Conservation (phyloP, 2,797 vertebrate genomes). For the Leptatherina wallacei region DNA sequence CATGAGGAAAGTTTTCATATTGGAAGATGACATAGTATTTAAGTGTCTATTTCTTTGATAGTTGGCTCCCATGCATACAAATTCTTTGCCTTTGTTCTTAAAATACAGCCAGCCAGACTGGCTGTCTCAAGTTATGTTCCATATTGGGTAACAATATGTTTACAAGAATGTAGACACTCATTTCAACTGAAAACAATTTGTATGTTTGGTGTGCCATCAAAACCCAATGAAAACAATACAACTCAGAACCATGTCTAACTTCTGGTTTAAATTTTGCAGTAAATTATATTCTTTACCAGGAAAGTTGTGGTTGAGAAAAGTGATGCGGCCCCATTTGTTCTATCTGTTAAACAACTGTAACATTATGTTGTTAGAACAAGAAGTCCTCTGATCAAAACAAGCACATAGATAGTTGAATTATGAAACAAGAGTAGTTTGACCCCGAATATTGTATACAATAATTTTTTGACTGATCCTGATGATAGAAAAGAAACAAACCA, state of each 20-base stretch:
- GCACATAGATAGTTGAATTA: neutral
- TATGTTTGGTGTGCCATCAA: slow-evolving; percentile 13
- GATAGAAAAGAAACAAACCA: neutral
- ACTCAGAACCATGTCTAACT: slow-evolving; percentile 1
- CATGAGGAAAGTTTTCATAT: slow-evolving; percentile 52
- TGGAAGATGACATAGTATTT: slow-evolving; percentile 50
- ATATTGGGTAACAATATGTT: slow-evolving; percentile 46
- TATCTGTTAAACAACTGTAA: neutral
- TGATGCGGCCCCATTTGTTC: neutral
- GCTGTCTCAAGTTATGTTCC: slow-evolving; percentile 31
- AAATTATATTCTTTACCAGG: neutral
- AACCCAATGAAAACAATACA: slow-evolving; percentile 4
- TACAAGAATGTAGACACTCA: slow-evolving; percentile 41
- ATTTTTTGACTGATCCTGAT: neutral
- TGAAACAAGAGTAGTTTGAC: neutral
- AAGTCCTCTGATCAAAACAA: neutral
- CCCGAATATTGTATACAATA: neutral
- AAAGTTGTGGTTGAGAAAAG: neutral
- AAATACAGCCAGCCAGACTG: slow-evolving; percentile 48
- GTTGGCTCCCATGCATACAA: slow-evolving; percentile 39
- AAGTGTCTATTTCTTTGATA: slow-evolving; percentile 54
- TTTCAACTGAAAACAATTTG: slow-evolving; percentile 31
- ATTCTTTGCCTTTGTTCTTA: slow-evolving; percentile 52
- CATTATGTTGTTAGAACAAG: neutral
- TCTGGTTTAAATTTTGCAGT: slow-evolving; percentile 9